These are phyloP conservation scores for Zoanthus sociatus DNA, from an alignment of 92 coral and sea anemone genomes.

Conservation along the genomic window DNA sequence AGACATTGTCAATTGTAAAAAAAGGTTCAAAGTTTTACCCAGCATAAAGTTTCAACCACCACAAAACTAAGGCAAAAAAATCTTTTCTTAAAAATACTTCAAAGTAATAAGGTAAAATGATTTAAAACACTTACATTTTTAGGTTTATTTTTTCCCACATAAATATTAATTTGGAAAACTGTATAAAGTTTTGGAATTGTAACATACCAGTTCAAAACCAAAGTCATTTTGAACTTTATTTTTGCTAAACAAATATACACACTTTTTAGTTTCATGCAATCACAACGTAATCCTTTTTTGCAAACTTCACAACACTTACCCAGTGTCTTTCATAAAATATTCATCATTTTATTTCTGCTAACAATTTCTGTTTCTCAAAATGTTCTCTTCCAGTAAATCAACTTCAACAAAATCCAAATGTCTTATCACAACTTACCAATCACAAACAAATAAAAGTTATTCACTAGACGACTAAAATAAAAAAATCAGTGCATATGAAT, in stretches of 20 bases:
- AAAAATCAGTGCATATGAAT: conserved; percentile 2
- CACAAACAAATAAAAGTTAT: not conserved
- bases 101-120: not conserved
- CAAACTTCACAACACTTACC: not conserved
- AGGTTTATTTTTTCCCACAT: conserved; percentile 16
- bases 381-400: not conserved
- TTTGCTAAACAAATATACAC: not conserved
- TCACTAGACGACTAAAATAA: not conserved
- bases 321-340: conserved; percentile 7
- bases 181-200: not conserved
- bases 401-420: not conserved
- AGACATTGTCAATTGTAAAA: not conserved
- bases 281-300: not conserved
- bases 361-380: not conserved
- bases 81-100: not conserved
- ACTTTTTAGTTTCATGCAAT: not conserved
- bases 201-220: conserved; percentile 1
- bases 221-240: not conserved
- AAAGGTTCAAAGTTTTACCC: too few relatives aligned
- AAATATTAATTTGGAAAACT: conserved; percentile 15
- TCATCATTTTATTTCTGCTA: conserved; percentile 7
- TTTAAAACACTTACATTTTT: not conserved
- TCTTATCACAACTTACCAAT: not conserved
- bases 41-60: not conserved
- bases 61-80: not conserved